Evolutionary conservation across 2,888 invertebrate species (phyloP).

Genomic region (Eupithecia centaureata): DNA sequence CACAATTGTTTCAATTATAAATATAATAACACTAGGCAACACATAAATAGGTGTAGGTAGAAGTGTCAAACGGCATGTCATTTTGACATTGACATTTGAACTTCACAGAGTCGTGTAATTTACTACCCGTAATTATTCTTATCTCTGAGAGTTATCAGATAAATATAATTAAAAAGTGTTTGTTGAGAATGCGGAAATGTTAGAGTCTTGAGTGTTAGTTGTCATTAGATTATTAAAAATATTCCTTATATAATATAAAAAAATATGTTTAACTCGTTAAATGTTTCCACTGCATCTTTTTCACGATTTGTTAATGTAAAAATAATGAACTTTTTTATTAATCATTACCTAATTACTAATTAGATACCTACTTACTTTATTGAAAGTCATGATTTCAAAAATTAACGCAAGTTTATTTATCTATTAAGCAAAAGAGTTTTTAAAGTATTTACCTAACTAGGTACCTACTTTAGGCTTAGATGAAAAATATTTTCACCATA

Average conservation of each 20-base stretch:
- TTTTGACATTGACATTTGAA: slow-evolving; percentile 29
- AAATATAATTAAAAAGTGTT: slow-evolving; percentile 26
- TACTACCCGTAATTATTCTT: slow-evolving; percentile 24
- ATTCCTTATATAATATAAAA: too few species aligned
- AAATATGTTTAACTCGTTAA: too few species aligned
- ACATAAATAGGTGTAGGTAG: neutral
- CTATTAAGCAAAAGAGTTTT: too few species aligned
- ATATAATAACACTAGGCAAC: neutral
- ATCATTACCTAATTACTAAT: too few species aligned
- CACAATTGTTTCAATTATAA: too few species aligned
- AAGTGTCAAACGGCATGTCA: slow-evolving; percentile 30
- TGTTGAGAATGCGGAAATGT: slow-evolving; percentile 19
- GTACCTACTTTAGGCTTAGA: neutral
- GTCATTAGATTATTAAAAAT: neutral
- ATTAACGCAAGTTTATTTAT: too few species aligned
- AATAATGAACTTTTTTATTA: too few species aligned
- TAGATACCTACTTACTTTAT: too few species aligned
- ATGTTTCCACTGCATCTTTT: too few species aligned
- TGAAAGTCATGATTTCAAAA: too few species aligned
- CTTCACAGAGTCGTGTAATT: slow-evolving; percentile 10
- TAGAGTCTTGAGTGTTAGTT: neutral
- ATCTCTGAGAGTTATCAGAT: slow-evolving; percentile 28
- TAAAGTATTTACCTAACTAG: neutral
- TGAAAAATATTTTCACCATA: neutral
- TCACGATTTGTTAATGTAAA: too few species aligned